Conservation (phyloP, 2,888 invertebrate species). For the Mythimna loreyi region DNA sequence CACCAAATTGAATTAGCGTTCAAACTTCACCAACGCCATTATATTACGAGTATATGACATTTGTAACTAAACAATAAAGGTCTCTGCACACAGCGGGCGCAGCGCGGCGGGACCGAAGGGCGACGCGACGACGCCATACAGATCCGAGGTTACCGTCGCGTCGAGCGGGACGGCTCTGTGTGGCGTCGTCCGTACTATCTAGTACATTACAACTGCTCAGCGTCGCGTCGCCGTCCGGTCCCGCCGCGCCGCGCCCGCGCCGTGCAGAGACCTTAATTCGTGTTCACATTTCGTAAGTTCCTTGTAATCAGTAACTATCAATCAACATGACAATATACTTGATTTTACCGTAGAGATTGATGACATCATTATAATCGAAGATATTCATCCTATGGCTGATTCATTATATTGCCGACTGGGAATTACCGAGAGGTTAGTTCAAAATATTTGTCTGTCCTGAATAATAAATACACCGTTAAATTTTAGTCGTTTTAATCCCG, state of each 20-base stretch:
- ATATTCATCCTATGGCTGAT: slow-evolving; percentile 48
- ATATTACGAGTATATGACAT: neutral
- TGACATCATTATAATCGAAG: slow-evolving; percentile 59
- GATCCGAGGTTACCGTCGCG: too few relatives aligned
- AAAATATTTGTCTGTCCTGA: slow-evolving; percentile 14
- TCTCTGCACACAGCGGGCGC: too few relatives aligned
- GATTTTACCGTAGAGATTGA: slow-evolving; percentile 53
- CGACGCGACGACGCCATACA: too few relatives aligned
- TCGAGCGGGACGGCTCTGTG: too few relatives aligned
- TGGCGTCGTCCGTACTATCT: too few relatives aligned
- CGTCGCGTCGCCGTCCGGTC: too few relatives aligned
- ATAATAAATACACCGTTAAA: too few relatives aligned
- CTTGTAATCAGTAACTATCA: slow-evolving; percentile 49
- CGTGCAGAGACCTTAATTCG: too few relatives aligned
- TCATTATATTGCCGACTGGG: slow-evolving; percentile 28
- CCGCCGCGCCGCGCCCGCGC: too few relatives aligned
- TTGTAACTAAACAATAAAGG: slow-evolving; percentile 37
- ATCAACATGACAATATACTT: slow-evolving; percentile 56
- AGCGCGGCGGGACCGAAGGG: too few relatives aligned
- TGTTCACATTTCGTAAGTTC: slow-evolving; percentile 46
- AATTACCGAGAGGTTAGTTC: slow-evolving; percentile 10
- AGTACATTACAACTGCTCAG: too few relatives aligned
- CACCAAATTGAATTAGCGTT: neutral
- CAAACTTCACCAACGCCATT: slow-evolving; percentile 7
- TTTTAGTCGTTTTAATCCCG: too few relatives aligned